Conservation (phyloP, 2,888 invertebrate species). For the Unio delphinus region DNA sequence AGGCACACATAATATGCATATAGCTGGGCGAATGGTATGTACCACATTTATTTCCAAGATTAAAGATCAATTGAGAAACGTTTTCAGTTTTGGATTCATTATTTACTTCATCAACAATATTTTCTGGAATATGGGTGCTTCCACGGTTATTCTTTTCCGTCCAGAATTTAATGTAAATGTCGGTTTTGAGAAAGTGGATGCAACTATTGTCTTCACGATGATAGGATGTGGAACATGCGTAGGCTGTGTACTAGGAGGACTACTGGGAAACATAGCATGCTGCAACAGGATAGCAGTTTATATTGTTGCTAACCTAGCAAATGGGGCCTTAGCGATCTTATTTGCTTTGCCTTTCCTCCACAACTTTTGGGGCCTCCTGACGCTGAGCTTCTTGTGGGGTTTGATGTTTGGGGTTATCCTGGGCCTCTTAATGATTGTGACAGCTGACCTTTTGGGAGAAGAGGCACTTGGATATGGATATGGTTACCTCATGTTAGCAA, state of each 20-base stretch:
- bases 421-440: slow-evolving; percentile 56
- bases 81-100: slow-evolving; percentile 44
- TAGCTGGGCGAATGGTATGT: too few species aligned
- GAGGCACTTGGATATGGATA: slow-evolving; percentile 54
- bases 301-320: slow-evolving; percentile 40
- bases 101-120: slow-evolving; percentile 60
- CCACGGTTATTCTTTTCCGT: slow-evolving; percentile 44
- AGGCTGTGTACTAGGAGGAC: slow-evolving; percentile 54
- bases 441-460: slow-evolving; percentile 53
- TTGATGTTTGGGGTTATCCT: slow-evolving; percentile 55
- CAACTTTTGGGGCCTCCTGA: slow-evolving; percentile 15
- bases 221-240: slow-evolving; percentile 48
- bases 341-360: slow-evolving; percentile 31
- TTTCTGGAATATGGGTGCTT: slow-evolving; percentile 55
- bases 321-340: slow-evolving; percentile 35
- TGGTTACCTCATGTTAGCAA: slow-evolving; percentile 60
- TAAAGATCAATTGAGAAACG: slow-evolving; percentile 17
- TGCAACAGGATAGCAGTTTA: slow-evolving; percentile 46
- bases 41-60: too few species aligned
- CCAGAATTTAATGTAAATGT: slow-evolving; percentile 46
- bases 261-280: slow-evolving; percentile 48
- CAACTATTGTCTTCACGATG: slow-evolving; percentile 40
- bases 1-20: too few species aligned
- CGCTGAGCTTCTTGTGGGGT: slow-evolving; percentile 35
- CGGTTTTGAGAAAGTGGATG: slow-evolving; percentile 40